Percentiles rank a stretch among this genome's conserved stretches.
Evolutionary conservation across 2,888 invertebrate genomes (phyloP).

Genomic region (Drosophila hamatofila): DNA sequence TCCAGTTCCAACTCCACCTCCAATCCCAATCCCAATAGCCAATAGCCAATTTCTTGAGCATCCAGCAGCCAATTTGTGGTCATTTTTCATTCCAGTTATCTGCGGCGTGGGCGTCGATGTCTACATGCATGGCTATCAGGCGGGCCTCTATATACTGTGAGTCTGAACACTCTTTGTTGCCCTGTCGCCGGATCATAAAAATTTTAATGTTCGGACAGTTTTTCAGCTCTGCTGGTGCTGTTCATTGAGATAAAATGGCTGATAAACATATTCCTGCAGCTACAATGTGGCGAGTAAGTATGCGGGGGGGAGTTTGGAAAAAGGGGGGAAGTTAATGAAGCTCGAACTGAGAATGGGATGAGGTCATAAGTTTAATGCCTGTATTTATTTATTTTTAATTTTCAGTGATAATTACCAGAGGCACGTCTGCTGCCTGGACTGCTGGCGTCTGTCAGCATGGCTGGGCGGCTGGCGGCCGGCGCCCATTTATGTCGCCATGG

Average conservation of each 20-base stretch:
- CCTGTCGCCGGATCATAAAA: slow-evolving; percentile 26
- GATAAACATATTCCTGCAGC: slow-evolving; percentile 88
- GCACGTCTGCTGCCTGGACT: slow-evolving; percentile 72
- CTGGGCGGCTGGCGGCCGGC: slow-evolving; percentile 83
- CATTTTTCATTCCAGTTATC: slow-evolving; percentile 86
- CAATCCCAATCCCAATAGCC: not conserved
- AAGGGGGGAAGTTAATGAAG: too few species aligned
- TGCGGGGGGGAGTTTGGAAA: too few species aligned
- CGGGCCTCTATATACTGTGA: slow-evolving; percentile 89
- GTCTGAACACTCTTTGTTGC: slow-evolving; percentile 78
- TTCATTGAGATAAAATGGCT: slow-evolving; percentile 88
- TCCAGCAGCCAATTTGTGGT: slow-evolving; percentile 55
- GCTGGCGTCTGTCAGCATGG: slow-evolving; percentile 78
- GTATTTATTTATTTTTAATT: slow-evolving; percentile 48
- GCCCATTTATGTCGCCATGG: slow-evolving; percentile 82
- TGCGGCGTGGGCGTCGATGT: slow-evolving; percentile 89
- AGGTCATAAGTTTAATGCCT: slow-evolving; percentile 25
- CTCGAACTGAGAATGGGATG: not conserved
- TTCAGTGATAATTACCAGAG: slow-evolving; percentile 78
- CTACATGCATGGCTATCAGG: slow-evolving; percentile 87
- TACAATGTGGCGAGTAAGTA: slow-evolving; percentile 84
- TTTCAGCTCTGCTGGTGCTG: slow-evolving; percentile 87
- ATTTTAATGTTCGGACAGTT: slow-evolving; percentile 86
- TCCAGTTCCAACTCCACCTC: not conserved
- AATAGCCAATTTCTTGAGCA: slow-evolving; percentile 25